A percentile compares a stretch with the other conserved stretches of the same genome.
Conservation (phyloP, 2,888 invertebrate genomes). For the Thymelicus acteon region DNA sequence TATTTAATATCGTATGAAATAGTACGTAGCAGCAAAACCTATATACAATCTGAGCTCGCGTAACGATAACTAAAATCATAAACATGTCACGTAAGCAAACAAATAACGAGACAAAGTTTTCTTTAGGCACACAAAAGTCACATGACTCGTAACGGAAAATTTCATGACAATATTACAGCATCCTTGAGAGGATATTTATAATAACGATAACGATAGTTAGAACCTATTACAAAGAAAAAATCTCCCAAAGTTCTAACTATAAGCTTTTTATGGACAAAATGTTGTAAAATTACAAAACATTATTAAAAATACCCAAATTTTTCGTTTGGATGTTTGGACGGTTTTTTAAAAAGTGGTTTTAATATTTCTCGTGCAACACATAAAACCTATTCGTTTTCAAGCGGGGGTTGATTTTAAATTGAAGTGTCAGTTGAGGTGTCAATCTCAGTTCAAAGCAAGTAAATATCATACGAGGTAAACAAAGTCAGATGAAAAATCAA, state of each 20-base stretch:
- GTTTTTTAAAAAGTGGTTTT: not conserved
- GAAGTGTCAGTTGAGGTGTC: slow-evolving; percentile 32
- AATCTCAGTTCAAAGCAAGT: not conserved
- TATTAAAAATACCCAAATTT: not conserved
- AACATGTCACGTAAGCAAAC: slow-evolving; percentile 67
- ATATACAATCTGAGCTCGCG: slow-evolving; percentile 11
- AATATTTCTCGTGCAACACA: slow-evolving; percentile 5
- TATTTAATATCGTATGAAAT: slow-evolving; percentile 21
- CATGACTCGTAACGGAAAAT: slow-evolving; percentile 30
- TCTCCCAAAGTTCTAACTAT: not conserved
- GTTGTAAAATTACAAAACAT: not conserved
- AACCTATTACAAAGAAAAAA: not conserved
- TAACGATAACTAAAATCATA: slow-evolving; percentile 62
- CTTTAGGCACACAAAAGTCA: slow-evolving; percentile 16
- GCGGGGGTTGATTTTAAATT: slow-evolving; percentile 16
- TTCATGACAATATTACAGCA: slow-evolving; percentile 10
- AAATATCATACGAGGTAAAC: not conserved
- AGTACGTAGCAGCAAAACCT: slow-evolving; percentile 28
- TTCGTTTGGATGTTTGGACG: not conserved
- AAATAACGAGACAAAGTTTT: slow-evolving; percentile 38
- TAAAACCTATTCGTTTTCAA: slow-evolving; percentile 10
- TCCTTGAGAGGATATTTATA: slow-evolving; percentile 7
- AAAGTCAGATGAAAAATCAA: not conserved
- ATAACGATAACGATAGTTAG: slow-evolving; percentile 1
- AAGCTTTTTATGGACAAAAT: too few species aligned